Evolutionary conservation across 2,888 invertebrate genomes (phyloP).

Genomic region (Luperina testacea): DNA sequence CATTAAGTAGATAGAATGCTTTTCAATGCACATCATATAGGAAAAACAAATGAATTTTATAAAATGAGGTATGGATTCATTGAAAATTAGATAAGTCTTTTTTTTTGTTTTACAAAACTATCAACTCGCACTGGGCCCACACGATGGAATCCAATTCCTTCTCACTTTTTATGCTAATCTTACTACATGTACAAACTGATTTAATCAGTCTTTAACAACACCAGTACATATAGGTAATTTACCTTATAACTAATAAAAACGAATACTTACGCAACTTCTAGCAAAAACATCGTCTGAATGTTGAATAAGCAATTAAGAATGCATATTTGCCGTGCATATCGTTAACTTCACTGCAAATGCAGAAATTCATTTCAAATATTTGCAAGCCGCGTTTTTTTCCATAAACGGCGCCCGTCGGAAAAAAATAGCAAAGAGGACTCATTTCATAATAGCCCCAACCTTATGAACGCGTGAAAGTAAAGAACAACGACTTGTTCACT

Average conservation of each 20-base stretch:
- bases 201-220: background rate
- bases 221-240: background rate
- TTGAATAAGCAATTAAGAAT: constrained; percentile 14
- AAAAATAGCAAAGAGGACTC: constrained; percentile 25
- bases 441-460: constrained; percentile 37
- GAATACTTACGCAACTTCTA: too few relatives aligned
- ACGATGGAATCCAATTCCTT: background rate
- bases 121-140: background rate
- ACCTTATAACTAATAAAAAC: background rate
- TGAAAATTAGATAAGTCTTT: background rate
- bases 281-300: background rate
- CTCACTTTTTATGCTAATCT: background rate
- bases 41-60: background rate
- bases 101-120: background rate
- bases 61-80: too few relatives aligned
- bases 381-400: constrained; percentile 3
- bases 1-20: background rate
- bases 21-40: background rate
- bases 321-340: constrained; percentile 2
- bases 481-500: background rate
- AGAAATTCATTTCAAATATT: constrained; percentile 33
- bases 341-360: constrained; percentile 12
- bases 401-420: constrained; percentile 13
- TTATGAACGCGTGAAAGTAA: background rate
- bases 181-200: background rate